Percentiles rank a stretch among this genome's conserved stretches.
phyloP scores from a whole-genome alignment of 2,888 invertebrate genomes.

The Panorpa germanica region DNA sequence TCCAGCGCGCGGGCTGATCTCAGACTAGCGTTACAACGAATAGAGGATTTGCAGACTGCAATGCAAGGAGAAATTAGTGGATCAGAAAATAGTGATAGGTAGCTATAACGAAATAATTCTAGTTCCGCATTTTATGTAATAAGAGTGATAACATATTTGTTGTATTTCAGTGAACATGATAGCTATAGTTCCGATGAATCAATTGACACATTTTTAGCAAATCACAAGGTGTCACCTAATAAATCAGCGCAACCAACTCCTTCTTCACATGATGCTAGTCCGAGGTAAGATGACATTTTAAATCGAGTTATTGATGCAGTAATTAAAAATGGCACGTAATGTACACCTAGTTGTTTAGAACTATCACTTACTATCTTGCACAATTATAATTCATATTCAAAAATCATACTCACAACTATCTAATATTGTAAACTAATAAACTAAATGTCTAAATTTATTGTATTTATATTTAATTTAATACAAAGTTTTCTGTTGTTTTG shows the following conservation, averaged over 20 bases:
- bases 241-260: constrained; percentile 24
- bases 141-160: constrained; percentile 8
- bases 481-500: too few species aligned
- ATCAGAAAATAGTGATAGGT: constrained; percentile 49
- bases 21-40: constrained; percentile 70
- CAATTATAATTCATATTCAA: too few species aligned
- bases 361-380: too few species aligned
- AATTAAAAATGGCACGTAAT: too few species aligned
- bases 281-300: constrained; percentile 9
- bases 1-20: constrained; percentile 61
- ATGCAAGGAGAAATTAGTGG: constrained; percentile 72
- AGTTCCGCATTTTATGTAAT: neutral
- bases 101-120: constrained; percentile 10
- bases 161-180: constrained; percentile 33
- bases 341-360: too few species aligned
- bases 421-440: too few species aligned
- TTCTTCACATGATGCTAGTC: constrained; percentile 18
- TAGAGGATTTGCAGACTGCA: constrained; percentile 81
- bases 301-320: too few species aligned
- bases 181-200: constrained; percentile 48
- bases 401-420: too few species aligned
- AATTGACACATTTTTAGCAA: constrained; percentile 40
- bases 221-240: constrained; percentile 35
- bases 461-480: too few species aligned
- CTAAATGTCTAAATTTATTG: too few species aligned